Evolutionary conservation across 2,113 vertebrate genomes (phyloP).

Genomic region (Garra rufa): DNA sequence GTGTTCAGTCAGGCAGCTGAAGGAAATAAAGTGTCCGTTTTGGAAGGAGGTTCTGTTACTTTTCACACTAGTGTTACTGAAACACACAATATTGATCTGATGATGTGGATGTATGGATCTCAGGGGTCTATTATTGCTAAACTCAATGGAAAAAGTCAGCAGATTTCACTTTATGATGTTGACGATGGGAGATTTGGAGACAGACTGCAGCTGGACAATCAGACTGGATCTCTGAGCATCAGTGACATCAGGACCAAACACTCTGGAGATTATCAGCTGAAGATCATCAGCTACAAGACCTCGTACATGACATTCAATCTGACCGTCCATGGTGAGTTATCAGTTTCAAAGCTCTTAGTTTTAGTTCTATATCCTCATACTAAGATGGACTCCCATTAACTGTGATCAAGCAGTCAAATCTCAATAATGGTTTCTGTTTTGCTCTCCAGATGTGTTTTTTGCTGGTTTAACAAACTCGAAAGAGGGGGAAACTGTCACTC

Average conservation of each 20-base stretch:
- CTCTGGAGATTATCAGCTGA: constrained; percentile 1
- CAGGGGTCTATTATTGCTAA: not conserved
- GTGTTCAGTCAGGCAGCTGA: not conserved
- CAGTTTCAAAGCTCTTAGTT: not conserved
- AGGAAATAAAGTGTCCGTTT: not conserved
- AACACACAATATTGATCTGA: not conserved
- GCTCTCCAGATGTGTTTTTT: not conserved
- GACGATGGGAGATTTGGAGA: not conserved
- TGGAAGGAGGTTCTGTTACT: not conserved
- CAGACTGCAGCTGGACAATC: not conserved
- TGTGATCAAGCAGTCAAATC: not conserved
- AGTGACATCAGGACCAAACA: not conserved
- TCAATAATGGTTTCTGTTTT: not conserved
- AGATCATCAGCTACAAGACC: not conserved
- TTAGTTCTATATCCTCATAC: no score
- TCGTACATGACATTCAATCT: not conserved
- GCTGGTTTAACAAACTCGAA: not conserved
- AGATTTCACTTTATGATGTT: not conserved
- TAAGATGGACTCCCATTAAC: no score
- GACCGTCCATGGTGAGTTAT: not conserved
- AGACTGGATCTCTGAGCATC: not conserved
- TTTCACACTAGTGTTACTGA: not conserved
- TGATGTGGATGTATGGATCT: constrained; percentile 9
- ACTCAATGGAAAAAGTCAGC: not conserved
- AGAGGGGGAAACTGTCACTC: not conserved